phyloP scores from a whole-genome alignment of 2,113 vertebrate genomes.

The Podarcis cretensis region DNA sequence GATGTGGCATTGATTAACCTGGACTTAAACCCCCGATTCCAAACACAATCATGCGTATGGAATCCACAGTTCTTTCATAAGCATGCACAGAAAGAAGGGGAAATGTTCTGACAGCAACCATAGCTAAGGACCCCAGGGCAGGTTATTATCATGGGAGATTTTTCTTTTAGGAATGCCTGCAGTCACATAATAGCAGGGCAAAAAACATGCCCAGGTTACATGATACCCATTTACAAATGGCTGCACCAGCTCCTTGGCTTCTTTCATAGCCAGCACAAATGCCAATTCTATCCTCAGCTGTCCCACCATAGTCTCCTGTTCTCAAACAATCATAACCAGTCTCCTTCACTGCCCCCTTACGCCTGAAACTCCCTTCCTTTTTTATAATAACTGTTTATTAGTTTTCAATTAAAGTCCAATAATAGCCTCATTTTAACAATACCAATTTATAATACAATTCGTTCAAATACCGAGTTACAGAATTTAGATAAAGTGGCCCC shows the following conservation, averaged over 20 bases:
- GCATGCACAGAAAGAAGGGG: neutral
- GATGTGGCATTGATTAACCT: neutral
- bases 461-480: too few relatives aligned
- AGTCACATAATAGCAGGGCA: neutral
- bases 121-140: neutral
- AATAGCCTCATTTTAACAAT: too few relatives aligned
- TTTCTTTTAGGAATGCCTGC: neutral
- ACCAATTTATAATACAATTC: too few relatives aligned
- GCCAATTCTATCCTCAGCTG: neutral
- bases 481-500: too few relatives aligned
- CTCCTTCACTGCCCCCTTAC: neutral
- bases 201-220: neutral
- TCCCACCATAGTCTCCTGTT: neutral
- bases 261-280: neutral
- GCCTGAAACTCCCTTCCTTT: neutral
- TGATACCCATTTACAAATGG: neutral
- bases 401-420: too few relatives aligned
- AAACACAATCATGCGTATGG: neutral
- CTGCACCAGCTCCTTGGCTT: too few relatives aligned
- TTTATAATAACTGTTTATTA: too few relatives aligned
- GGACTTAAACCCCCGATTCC: neutral
- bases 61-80: neutral
- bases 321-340: neutral
- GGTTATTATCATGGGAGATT: neutral
- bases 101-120: neutral